Base-by-base conservation (phyloP, 2,888 invertebrate species). In the Didymodactylos carnosus region DNA sequence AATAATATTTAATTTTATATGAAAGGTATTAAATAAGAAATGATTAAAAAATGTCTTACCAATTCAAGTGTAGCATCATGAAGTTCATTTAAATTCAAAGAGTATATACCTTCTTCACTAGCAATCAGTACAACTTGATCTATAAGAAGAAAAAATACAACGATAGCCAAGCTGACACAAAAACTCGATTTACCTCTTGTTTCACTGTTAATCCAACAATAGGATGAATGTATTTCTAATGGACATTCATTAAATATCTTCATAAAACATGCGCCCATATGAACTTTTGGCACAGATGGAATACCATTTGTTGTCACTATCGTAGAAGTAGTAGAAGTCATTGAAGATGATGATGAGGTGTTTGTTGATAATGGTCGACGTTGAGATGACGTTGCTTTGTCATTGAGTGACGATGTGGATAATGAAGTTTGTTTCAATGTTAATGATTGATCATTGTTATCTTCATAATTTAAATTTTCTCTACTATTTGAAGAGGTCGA, bases 161-260 rank as follows among this genome's bases (percentile, higher is more conserved):
- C 13, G 29, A 16, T 62, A 29, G 16, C 11, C 70, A 53, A 73
- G 16, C 29, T 39, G 27, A 78, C 51, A n/a, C n/a, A n/a, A n/a
- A n/a, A n/a, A n/a, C n/a, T n/a, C n/a, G 27, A 27, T 39, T 69
- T 73, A 83, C 82, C 82, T 80, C 94, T 87, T 1, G 94, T 94
- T 78, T 93, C 94, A 0, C 94, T 94, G 83, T 97, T 92, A 79
- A 95, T 92, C 95, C 97, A 97, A n/a, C 92, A 92, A 0, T 92
- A 93, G n/a, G 94, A 92, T 82, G 93, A 93, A 83, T 94, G 91
- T 83, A 97, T 92, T 82, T 91, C 88, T 75, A 97, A 85, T 1
- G 95, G 95, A 83, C 95, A 97, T 41, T 94, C 94, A 83, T 99
- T 97, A 85, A 98, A 97, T 76, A 84, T 91, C 88, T 93, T 94